Evolutionary conservation across 2,113 vertebrate species (phyloP).

Genomic region (Gallinago jamesoni): DNA sequence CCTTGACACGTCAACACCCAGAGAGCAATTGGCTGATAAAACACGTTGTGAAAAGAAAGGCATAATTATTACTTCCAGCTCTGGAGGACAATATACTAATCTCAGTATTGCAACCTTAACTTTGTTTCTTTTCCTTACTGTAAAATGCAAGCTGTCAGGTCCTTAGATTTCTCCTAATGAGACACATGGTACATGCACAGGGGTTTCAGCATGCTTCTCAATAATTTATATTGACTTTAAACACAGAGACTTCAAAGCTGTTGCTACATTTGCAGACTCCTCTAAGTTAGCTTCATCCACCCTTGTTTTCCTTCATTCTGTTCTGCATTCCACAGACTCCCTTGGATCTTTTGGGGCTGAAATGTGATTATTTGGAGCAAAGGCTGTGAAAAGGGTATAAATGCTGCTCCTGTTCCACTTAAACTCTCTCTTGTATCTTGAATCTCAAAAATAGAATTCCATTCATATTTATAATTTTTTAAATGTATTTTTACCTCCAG

Average conservation of each 20-base stretch:
- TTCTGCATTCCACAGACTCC: neutral
- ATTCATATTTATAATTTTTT: neutral
- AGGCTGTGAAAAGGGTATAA: neutral
- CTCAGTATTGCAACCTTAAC: neutral
- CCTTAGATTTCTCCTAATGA: neutral
- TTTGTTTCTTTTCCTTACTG: neutral
- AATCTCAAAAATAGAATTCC: slow-evolving; percentile 8
- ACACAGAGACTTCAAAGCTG: slow-evolving; percentile 27
- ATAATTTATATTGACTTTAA: slow-evolving; percentile 40
- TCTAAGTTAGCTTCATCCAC: neutral
- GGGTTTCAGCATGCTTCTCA: neutral
- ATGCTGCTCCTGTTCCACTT: neutral
- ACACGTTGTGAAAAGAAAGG: neutral
- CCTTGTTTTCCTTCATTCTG: slow-evolving; percentile 5
- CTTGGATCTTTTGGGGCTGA: neutral
- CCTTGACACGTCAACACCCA: neutral
- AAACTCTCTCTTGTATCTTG: neutral
- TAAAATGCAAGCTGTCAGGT: neutral
- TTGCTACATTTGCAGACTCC: neutral
- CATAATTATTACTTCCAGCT: neutral
- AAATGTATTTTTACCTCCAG: neutral
- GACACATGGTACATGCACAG: neutral
- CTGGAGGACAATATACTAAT: neutral
- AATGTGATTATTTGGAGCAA: slow-evolving; percentile 7
- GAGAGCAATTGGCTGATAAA: neutral